Evolutionary conservation across 2,888 invertebrate genomes (phyloP), one percentile per base, ranked within the genome.

Genomic region (Hemicrepidius hirtus): DNA sequence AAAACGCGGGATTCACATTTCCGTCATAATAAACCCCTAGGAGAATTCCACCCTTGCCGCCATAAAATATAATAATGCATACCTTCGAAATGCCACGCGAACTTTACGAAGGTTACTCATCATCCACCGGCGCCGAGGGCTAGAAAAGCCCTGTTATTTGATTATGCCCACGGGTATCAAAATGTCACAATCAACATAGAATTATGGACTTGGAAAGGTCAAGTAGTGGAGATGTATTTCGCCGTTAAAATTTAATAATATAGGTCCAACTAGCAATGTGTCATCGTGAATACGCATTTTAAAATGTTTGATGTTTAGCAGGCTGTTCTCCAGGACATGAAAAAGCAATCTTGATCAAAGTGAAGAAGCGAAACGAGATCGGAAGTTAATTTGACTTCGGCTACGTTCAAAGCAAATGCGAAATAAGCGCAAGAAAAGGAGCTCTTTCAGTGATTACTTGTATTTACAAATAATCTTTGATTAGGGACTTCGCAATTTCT

Each of bases 1-100:
- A 49, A 69, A 69, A 57, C 21, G 40, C 28, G 21, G 49, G 37
- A 59, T 46, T 71, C 64, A 57, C 65, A 64, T 70, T 70, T 70
- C 64, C 53, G 21, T 37, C 64, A 28, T 71, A 71, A 70, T 70
- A 70, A 71, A 71, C 64, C 57, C 70, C 70, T 41, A n/a, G 59
- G 70, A 50, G 70, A 71, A 20, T 50, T 65, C 44, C 21, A 64
- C 64, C 59, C 49, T 49, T 32, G 18, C 63, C 28, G 65, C 46
- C 55, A 40, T 71, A 65, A 71, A 65, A 71, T 57, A 65, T 59
- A 65, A 60, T 68, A 62, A 65, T 21, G 59, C 57, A 35, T 20
- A 16, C 21, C 57, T 18, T 37, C 35, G 13, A 57, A 24, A 55
- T 66, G 66, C 66, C 55, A 66, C 20, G 66, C 55, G 55, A 53